phyloP scores from a whole-genome alignment of 2,888 invertebrate species.

The Neria commutata region DNA sequence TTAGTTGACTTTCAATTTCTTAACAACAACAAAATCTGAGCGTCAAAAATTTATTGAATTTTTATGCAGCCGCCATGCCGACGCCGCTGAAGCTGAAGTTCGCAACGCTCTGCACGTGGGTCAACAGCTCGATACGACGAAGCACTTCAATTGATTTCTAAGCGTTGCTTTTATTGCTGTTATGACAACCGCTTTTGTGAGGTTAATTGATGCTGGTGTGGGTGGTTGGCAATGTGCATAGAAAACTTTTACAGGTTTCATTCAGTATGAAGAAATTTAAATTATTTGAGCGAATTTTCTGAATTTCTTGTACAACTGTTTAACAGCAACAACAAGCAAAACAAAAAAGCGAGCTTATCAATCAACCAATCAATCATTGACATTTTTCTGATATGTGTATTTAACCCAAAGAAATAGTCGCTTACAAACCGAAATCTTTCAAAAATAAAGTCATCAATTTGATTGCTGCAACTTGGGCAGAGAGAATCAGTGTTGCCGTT shows the following conservation, averaged over 20 bases:
- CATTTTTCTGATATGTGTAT: slow-evolving; percentile 37
- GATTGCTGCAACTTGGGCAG: slow-evolving; percentile 19
- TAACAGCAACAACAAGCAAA: too few species aligned
- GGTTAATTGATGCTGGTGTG: slow-evolving; percentile 20
- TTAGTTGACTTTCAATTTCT: neutral
- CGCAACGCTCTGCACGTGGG: neutral
- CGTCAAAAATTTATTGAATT: slow-evolving; percentile 18
- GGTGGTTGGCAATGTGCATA: neutral
- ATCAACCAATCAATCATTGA: slow-evolving; percentile 48
- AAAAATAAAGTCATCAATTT: slow-evolving; percentile 35
- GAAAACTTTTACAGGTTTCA: neutral
- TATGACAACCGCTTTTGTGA: slow-evolving; percentile 22
- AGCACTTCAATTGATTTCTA: slow-evolving; percentile 15
- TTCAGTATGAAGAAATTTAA: neutral
- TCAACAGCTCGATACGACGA: neutral
- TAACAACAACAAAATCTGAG: slow-evolving; percentile 6
- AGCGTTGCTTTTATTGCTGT: neutral
- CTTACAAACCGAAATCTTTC: neutral
- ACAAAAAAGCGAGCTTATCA: too few species aligned
- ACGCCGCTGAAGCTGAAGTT: neutral
- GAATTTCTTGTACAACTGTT: too few species aligned
- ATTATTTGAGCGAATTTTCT: too few species aligned
- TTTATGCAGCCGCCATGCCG: slow-evolving; percentile 3
- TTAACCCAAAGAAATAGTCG: slow-evolving; percentile 31
- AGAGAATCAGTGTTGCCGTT: slow-evolving; percentile 25